Evolutionary conservation across 2,113 vertebrate species (phyloP).

Genomic region (Dendrocopos noguchii): DNA sequence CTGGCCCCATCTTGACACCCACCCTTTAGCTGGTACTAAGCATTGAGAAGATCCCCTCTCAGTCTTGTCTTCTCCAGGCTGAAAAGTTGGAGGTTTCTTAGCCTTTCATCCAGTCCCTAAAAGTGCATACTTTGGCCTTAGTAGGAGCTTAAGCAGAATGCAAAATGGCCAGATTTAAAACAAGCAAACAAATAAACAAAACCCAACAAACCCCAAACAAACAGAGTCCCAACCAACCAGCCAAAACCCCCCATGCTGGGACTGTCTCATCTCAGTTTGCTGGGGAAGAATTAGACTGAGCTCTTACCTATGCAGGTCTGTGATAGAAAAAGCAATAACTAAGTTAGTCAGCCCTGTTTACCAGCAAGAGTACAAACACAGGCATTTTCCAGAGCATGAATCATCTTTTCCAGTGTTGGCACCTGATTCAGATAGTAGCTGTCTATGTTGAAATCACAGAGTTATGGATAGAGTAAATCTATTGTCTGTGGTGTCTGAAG

Average conservation of each 20-base stretch:
- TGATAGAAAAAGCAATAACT: neutral
- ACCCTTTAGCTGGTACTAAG: no score
- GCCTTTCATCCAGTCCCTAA: no score
- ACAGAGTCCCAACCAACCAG: no score
- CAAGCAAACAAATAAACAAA: neutral
- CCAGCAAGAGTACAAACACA: neutral
- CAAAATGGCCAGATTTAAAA: neutral
- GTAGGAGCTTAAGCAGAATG: neutral
- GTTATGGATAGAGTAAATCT: neutral
- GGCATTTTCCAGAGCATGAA: neutral
- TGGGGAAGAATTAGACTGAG: neutral
- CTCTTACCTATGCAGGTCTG: neutral
- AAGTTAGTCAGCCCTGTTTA: neutral
- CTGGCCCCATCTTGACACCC: no score
- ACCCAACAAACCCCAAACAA: neutral
- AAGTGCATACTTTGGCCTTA: neutral
- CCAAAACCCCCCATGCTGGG: neutral
- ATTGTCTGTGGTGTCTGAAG: neutral
- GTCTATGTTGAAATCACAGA: neutral
- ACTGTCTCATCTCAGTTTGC: neutral
- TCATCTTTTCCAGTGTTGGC: neutral
- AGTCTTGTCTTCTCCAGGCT: no score
- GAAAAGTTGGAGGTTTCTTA: no score
- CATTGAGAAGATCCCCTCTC: no score
- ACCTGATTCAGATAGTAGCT: neutral